Conservation (phyloP, 1,140 invertebrate genomes). For the Meteorus sp. region DNA sequence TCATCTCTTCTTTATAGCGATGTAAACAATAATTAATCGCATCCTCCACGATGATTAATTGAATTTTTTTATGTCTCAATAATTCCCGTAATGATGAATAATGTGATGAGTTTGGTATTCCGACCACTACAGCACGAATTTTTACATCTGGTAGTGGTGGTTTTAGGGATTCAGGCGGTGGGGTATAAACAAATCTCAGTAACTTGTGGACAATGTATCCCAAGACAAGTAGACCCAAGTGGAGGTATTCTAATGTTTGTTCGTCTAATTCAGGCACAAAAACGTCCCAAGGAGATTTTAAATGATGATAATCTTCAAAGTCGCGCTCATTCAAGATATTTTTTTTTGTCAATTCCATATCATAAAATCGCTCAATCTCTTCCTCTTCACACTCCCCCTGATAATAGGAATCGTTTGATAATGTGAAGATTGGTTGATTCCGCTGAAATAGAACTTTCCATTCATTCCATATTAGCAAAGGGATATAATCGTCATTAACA, state of each 20-base stretch:
- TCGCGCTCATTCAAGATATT: constrained; percentile 42
- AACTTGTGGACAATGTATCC: constrained; percentile 63
- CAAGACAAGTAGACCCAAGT: constrained; percentile 54
- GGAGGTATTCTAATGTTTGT: constrained; percentile 45
- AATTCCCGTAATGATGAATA: constrained; percentile 54
- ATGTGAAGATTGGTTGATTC: constrained; percentile 56
- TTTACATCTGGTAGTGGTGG: constrained; percentile 47
- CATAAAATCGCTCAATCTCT: constrained; percentile 22
- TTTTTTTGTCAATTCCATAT: constrained; percentile 36
- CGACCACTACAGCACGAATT: constrained; percentile 57
- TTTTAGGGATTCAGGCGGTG: constrained; percentile 30
- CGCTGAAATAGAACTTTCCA: constrained; percentile 61
- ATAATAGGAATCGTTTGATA: constrained; percentile 28
- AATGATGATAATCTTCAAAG: constrained; percentile 48
- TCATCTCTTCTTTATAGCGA: constrained; percentile 59
- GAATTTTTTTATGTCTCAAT: constrained; percentile 54
- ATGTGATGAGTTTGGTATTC: constrained; percentile 53
- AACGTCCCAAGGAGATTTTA: constrained; percentile 44
- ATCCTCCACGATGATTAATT: constrained; percentile 59
- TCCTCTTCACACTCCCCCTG: neutral
- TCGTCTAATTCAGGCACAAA: constrained; percentile 37
- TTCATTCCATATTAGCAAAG: constrained; percentile 55
- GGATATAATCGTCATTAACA: constrained; percentile 50
- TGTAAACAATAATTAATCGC: constrained; percentile 63
- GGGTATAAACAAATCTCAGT: constrained; percentile 44